phyloP scores from a whole-genome alignment of 1,140 invertebrate species.

The Rhopalosiphum maidis region DNA sequence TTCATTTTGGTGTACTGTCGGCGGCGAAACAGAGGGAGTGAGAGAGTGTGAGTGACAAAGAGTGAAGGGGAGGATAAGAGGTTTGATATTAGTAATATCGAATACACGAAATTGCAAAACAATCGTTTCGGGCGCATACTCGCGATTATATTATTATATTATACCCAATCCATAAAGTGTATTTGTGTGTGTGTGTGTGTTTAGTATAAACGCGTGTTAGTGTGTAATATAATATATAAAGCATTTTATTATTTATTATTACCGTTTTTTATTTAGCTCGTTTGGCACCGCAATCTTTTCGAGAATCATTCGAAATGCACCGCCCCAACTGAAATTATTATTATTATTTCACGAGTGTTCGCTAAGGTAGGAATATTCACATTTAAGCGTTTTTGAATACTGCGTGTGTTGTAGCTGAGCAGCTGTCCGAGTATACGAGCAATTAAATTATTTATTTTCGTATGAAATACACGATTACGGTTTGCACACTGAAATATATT shows the following conservation, averaged over 20 bases:
- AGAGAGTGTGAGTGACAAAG: neutral
- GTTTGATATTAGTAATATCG: neutral
- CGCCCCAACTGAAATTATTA: neutral
- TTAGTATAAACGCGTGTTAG: neutral
- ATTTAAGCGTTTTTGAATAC: neutral
- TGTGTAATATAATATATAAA: neutral
- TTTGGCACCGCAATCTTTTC: neutral
- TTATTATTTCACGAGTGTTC: neutral
- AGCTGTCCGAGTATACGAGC: neutral
- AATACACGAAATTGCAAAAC: neutral
- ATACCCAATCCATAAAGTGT: no score
- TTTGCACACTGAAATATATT: neutral
- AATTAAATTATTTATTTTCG: neutral
- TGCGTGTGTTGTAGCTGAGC: neutral
- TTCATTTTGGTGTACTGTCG: neutral
- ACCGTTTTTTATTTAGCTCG: neutral
- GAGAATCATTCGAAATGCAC: neutral
- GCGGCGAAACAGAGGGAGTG: neutral
- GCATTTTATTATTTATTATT: neutral
- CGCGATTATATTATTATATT: neutral
- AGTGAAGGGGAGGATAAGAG: neutral
- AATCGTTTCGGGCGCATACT: neutral
- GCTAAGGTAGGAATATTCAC: no score
- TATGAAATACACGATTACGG: neutral
- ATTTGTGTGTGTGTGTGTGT: neutral